Evolutionary conservation across 1,140 invertebrate species (phyloP).

Genomic region (Tetraneura akinire): DNA sequence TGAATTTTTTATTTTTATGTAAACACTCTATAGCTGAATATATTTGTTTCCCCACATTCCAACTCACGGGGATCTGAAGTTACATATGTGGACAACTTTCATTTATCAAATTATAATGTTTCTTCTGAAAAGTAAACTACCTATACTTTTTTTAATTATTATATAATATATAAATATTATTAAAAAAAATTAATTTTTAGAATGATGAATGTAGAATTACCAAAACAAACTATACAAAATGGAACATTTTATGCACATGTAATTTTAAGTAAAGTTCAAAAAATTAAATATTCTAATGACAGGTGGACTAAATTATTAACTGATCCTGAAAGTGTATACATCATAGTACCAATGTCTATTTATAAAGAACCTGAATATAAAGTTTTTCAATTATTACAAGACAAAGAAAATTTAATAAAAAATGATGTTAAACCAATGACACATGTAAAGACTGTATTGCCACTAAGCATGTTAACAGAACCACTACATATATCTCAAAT

Average conservation of each 20-base stretch:
- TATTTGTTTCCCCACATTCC: conserved; percentile 31
- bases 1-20: not conserved
- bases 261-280: conserved; percentile 9
- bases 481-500: conserved; percentile 39
- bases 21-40: conserved; percentile 5
- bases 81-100: conserved; percentile 9
- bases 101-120: conserved; percentile 15
- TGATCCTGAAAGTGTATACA: conserved; percentile 24
- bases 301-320: conserved; percentile 34
- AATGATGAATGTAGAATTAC: conserved; percentile 29
- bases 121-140: conserved; percentile 43
- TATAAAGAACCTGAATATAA: conserved; percentile 41
- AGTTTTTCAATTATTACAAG: conserved; percentile 42
- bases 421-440: conserved; percentile 35
- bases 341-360: conserved; percentile 37
- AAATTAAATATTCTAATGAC: not conserved
- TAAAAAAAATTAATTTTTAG: not conserved
- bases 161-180: not conserved
- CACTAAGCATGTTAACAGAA: conserved; percentile 43
- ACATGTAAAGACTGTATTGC: conserved; percentile 36
- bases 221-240: conserved; percentile 24
- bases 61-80: conserved; percentile 26
- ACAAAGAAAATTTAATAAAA: conserved; percentile 7
- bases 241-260: conserved; percentile 41
- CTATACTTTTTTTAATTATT: not conserved